These are phyloP conservation scores for Speoplatyrhinus poulsoni DNA, from an alignment of 2,113 vertebrate species.

Conservation along the genomic window DNA sequence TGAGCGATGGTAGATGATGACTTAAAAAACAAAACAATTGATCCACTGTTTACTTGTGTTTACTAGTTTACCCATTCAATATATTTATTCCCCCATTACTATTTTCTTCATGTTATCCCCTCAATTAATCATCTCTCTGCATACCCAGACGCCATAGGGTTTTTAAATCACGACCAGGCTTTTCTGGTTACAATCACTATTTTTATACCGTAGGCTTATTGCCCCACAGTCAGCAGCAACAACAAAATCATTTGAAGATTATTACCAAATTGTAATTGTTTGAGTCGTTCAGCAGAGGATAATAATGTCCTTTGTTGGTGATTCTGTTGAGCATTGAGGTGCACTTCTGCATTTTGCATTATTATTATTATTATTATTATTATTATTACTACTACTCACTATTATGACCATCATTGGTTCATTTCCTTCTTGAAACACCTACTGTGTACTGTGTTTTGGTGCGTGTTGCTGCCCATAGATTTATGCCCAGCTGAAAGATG, in stretches of 20 bases:
- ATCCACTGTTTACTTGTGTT: not conserved
- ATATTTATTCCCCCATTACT: not conserved
- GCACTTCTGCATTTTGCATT: constrained; percentile 5
- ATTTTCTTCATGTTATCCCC: no score
- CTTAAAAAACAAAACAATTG: no score
- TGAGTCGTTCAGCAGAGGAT: not conserved
- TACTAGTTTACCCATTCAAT: not conserved
- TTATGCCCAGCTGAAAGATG: constrained; percentile 70
- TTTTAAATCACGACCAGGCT: not conserved
- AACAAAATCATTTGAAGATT: constrained; percentile 1
- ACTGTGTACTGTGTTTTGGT: constrained; percentile 52
- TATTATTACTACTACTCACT: no score
- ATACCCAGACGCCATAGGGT: not conserved
- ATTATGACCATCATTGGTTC: constrained; percentile 62
- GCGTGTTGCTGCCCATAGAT: constrained; percentile 57
- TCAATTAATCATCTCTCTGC: not conserved
- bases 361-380: constrained; percentile 6
- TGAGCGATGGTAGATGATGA: not conserved
- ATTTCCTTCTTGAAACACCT: constrained; percentile 61
- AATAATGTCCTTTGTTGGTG: constrained; percentile 8
- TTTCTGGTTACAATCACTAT: not conserved
- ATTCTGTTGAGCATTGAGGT: constrained; percentile 5
- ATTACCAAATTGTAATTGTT: not conserved
- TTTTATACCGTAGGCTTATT: not conserved
- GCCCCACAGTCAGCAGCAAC: not conserved